These are phyloP conservation scores for Cyphomyrus plagiostoma DNA, from an alignment of 2,113 vertebrate genomes.

Conservation along the genomic window DNA sequence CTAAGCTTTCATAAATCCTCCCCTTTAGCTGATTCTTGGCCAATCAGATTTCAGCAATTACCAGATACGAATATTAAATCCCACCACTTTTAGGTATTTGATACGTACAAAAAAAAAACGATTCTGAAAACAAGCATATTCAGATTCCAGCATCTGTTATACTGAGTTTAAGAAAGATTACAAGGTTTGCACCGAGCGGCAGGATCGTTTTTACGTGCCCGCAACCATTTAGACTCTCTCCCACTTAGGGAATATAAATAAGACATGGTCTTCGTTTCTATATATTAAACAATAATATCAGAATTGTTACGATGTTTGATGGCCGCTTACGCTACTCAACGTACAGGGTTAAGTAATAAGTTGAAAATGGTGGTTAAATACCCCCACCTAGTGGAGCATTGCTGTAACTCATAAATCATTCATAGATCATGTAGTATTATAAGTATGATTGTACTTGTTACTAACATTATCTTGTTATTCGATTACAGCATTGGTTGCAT, in stretches of 20 bases:
- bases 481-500: background rate
- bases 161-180: background rate
- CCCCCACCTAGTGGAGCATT: constrained; percentile 28
- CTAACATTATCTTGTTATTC: background rate
- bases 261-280: background rate
- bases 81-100: background rate
- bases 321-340: background rate
- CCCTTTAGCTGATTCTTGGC: constrained; percentile 26
- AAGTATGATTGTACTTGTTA: background rate
- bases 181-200: background rate
- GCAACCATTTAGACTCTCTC: background rate
- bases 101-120: background rate
- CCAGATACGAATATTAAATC: constrained; percentile 18
- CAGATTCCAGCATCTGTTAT: background rate
- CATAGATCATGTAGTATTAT: background rate
- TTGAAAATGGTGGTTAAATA: background rate
- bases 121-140: background rate
- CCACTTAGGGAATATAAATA: background rate
- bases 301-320: background rate
- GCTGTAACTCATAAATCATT: background rate
- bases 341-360: background rate
- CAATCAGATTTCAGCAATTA: constrained; percentile 46
- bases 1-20: constrained; percentile 30
- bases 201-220: background rate
- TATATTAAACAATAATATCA: background rate